Evolutionary conservation across 1,140 invertebrate species (phyloP).

Genomic region (Lanistes nyassanus): DNA sequence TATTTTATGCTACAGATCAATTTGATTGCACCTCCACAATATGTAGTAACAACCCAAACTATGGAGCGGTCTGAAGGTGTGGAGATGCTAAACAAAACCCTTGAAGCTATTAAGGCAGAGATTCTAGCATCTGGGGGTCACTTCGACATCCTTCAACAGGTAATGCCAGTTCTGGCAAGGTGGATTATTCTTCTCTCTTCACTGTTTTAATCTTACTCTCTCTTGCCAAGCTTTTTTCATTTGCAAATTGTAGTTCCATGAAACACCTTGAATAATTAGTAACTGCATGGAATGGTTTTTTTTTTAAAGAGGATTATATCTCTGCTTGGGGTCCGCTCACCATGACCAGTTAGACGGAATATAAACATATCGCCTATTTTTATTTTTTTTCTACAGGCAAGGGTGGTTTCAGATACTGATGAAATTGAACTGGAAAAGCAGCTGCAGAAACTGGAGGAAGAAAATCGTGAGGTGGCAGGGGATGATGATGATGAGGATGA

Average conservation of each 20-base stretch:
- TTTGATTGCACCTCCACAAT: conserved; percentile 97
- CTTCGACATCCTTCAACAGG: conserved; percentile 94
- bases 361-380: too few relatives aligned
- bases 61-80: conserved; percentile 95
- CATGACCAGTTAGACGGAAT: too few relatives aligned
- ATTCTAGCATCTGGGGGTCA: conserved; percentile 89
- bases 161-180: conserved; percentile 68
- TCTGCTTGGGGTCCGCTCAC: too few relatives aligned
- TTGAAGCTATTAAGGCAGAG: conserved; percentile 86
- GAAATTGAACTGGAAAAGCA: conserved; percentile 90
- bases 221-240: too few relatives aligned
- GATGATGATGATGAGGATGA: conserved; percentile 70
- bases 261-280: too few relatives aligned
- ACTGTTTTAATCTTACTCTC: too few relatives aligned
- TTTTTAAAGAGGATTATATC: too few relatives aligned
- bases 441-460: conserved; percentile 91
- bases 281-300: too few relatives aligned
- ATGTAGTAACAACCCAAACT: conserved; percentile 98
- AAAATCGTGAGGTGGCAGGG: conserved; percentile 90
- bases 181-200: conserved; percentile 29
- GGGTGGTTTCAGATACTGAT: conserved; percentile 97
- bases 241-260: too few relatives aligned
- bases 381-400: conserved; percentile 76
- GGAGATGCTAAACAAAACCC: conserved; percentile 86
- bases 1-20: conserved; percentile 80